Evolutionary conservation across 37 sponge, comb jelly and placozoan species (phyloP).

Genomic region (Agelas oroides): DNA sequence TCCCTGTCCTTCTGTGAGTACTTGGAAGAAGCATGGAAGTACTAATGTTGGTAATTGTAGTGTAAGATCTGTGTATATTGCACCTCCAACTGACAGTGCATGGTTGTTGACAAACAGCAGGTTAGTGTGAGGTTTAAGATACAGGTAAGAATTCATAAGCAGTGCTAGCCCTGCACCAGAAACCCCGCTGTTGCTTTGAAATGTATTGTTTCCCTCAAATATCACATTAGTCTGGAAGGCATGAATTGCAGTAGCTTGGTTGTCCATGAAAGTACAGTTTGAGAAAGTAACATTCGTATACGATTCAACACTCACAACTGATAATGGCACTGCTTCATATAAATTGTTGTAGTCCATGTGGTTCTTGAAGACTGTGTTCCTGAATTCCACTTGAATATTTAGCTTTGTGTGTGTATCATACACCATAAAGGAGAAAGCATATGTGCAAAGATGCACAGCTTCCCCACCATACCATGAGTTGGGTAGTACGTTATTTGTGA

Average conservation of each 20-base stretch:
- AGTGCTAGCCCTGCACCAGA: neutral
- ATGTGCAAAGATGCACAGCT: too few relatives aligned
- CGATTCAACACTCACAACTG: neutral
- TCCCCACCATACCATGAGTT: too few relatives aligned
- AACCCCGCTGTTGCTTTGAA: neutral
- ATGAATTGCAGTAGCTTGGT: neutral
- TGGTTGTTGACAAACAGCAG: constrained; percentile 5
- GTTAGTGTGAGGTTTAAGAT: neutral
- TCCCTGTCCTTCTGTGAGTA: too few relatives aligned
- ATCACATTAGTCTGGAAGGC: neutral
- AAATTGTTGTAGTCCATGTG: too few relatives aligned
- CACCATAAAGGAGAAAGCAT: too few relatives aligned
- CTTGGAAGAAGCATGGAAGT: too few relatives aligned
- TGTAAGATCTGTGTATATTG: neutral
- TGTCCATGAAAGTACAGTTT: neutral
- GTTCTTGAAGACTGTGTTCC: too few relatives aligned
- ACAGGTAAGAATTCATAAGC: neutral
- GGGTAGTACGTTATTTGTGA: too few relatives aligned
- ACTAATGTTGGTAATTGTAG: too few relatives aligned
- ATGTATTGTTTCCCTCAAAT: neutral
- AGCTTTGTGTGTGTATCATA: too few relatives aligned
- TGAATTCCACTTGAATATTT: too few relatives aligned
- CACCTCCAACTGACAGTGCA: constrained; percentile 6
- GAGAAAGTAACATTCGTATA: neutral
- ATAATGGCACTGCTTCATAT: too few relatives aligned